Evolutionary conservation across 92 coral and sea anemone species (phyloP), one percentile per base, ranked within the genome.

Genomic region (Umimayanthus chanpuru): DNA sequence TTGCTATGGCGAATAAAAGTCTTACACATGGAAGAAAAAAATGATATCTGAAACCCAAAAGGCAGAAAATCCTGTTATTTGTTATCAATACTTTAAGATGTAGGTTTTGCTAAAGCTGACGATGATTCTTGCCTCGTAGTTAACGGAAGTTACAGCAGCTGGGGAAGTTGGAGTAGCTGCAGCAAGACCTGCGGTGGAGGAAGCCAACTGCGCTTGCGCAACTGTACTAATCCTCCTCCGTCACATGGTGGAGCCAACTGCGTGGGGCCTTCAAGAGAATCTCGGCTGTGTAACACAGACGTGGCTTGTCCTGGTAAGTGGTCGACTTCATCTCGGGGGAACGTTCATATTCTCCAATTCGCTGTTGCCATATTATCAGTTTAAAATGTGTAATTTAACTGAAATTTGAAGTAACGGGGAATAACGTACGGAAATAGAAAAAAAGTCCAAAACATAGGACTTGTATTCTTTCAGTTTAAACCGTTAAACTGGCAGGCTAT

Each of bases 111-210:
- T 44, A 44, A 44, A 44, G 7, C 25, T 64, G 25, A 71, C 32
- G 32, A 18, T 36, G 36, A 55, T 32, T 39, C 14, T 53, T 56
- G 41, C 65, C 44, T 32, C 67, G 41, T 30, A 80, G 85, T 81
- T 16, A 36, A 58, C 26, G 85, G 85, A 61, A 36, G 25, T 3
- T 81, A 81, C 41, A 32, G 44, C 40, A 81, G 14, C 50, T 81
- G 85, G 85, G 85, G 73, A 81, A 11, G 16, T 7, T 81, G 85
- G 82, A 55, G 64, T 23, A 15, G 61, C 67, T 78, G 82, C 82
- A 25, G 65, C 3, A 55, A 41, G 41, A 50, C 82, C 23, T 78
- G 82, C 21, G 82, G 40, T 9, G 41, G 67, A 18, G 82, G 82
- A 32, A 7, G 25, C 32, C 82, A 78, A 55, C 44, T n/a, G 82